phyloP scores from a whole-genome alignment of 2,113 vertebrate species.

The Onychostruthus taczanowskii region DNA sequence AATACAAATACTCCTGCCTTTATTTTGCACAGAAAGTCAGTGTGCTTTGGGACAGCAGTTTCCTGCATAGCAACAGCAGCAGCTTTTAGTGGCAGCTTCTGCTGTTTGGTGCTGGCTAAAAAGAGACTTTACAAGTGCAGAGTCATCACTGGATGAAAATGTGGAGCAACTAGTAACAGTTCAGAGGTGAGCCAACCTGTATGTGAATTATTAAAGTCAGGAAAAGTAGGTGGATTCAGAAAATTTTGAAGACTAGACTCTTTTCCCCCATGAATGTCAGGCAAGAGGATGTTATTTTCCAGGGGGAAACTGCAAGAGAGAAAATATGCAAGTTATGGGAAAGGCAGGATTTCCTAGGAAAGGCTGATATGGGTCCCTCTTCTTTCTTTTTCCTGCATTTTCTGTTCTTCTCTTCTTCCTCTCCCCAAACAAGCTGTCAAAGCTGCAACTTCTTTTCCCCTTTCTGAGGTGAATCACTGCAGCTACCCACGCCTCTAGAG shows the following conservation, averaged over 20 bases:
- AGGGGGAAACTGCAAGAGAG: background rate
- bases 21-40: background rate
- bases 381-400: background rate
- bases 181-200: background rate
- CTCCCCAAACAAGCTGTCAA: background rate
- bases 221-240: background rate
- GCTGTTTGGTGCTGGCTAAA: background rate
- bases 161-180: background rate
- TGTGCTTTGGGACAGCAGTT: background rate
- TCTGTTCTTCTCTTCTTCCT: accelerated
- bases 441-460: background rate
- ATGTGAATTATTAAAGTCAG: background rate
- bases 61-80: background rate
- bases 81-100: background rate
- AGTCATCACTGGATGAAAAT: background rate
- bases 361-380: background rate
- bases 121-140: background rate
- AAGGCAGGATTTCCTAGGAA: background rate
- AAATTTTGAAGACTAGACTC: background rate
- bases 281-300: background rate
- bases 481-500: background rate
- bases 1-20: background rate
- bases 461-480: background rate
- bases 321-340: background rate
- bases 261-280: accelerated